These are phyloP conservation scores for Coenonympha arcania DNA, from an alignment of 2,888 invertebrate species.

Conservation along the genomic window DNA sequence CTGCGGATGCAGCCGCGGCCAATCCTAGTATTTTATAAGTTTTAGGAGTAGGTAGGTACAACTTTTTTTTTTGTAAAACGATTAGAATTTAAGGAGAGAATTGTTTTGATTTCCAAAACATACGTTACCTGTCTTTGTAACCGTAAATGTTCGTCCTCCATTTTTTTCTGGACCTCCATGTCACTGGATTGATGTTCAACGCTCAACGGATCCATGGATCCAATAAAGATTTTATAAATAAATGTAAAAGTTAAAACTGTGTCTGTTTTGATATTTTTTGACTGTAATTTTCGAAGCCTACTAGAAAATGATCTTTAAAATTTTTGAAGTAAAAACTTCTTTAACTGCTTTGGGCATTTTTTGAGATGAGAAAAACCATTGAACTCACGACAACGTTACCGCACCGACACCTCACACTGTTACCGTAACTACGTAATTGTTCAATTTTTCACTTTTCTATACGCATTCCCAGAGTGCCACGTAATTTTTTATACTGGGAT, in stretches of 20 bases:
- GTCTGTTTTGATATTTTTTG: background rate
- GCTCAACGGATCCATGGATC: constrained; percentile 10
- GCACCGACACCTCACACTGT: too few relatives aligned
- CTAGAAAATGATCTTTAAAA: constrained; percentile 1
- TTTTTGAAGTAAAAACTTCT: constrained; percentile 1
- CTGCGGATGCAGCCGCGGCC: too few relatives aligned
- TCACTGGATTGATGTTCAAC: constrained; percentile 33
- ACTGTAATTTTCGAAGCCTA: background rate
- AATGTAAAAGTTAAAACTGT: constrained; percentile 1
- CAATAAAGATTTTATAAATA: background rate
- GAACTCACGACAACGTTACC: too few relatives aligned
- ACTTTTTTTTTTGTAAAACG: too few relatives aligned
- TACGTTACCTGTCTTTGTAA: constrained; percentile 51
- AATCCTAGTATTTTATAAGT: too few relatives aligned
- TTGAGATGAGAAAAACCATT: too few relatives aligned
- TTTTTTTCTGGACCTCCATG: constrained; percentile 49
- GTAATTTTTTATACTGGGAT: too few relatives aligned
- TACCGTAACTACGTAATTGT: too few relatives aligned
- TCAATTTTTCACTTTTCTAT: too few relatives aligned
- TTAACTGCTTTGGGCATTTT: too few relatives aligned
- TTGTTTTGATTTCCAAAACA: background rate
- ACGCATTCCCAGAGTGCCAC: too few relatives aligned
- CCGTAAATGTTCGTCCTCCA: constrained; percentile 61
- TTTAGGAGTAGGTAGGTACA: too few relatives aligned
- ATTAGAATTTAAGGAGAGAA: background rate